A percentile compares a stretch with the other conserved stretches of the same genome.
These are phyloP conservation scores for Strongylocentrotus purpuratus DNA, from an alignment of 35 echinoderm and acorn worm genomes.

Conservation along the genomic window DNA sequence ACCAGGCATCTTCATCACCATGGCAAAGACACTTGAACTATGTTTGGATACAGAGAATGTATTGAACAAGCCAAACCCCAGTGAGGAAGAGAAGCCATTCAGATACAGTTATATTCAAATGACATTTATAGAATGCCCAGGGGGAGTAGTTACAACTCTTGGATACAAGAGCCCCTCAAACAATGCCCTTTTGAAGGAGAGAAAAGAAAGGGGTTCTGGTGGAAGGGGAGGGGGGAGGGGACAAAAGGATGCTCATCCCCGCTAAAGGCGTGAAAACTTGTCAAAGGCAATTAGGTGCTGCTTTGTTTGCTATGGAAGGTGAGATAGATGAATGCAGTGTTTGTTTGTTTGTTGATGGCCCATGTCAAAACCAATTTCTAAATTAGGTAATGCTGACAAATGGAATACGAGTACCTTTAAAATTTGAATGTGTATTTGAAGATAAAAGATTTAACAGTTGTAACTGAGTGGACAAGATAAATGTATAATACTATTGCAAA, in stretches of 20 bases:
- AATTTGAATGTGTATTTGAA: background rate
- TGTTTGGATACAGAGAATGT: background rate
- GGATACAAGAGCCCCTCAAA: background rate
- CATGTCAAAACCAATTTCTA: background rate
- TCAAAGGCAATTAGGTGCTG: constrained; percentile 21
- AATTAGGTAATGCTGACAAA: no score
- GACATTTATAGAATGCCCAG: background rate
- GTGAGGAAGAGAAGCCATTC: background rate
- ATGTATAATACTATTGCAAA: no score
- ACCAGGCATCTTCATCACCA: background rate
- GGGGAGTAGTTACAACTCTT: background rate
- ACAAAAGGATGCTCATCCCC: background rate
- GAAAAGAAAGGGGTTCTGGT: background rate
- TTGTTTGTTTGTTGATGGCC: background rate
- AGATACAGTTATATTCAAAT: constrained; percentile 41
- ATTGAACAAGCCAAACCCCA: background rate
- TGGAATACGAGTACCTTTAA: no score
- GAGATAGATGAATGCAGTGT: background rate
- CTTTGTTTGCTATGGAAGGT: background rate
- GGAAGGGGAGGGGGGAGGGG: constrained; percentile 5
- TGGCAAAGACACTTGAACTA: background rate
- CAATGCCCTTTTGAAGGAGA: background rate
- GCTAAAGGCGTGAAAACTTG: background rate
- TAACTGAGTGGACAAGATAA: no score
- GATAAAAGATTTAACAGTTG: background rate